Conservation (phyloP, 2,888 invertebrate genomes). For the Standfussiana lucernea region DNA sequence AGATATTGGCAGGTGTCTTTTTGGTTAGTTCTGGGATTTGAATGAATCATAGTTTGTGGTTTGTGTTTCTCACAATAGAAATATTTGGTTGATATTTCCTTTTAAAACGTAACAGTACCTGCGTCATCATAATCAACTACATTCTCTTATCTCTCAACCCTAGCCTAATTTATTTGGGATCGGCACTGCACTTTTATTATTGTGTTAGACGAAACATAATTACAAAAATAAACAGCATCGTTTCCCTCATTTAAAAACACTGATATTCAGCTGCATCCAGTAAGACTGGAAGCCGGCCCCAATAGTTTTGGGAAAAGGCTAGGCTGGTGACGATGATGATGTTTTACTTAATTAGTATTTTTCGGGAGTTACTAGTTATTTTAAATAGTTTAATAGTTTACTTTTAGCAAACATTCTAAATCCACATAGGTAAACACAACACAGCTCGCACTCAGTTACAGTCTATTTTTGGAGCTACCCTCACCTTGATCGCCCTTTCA, state of each 20-base stretch:
- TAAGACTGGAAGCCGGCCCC: neutral
- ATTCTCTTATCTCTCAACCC: neutral
- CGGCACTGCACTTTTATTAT: too few species aligned
- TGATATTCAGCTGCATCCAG: neutral
- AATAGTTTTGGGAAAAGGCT: neutral
- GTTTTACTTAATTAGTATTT: too few species aligned
- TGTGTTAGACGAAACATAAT: neutral
- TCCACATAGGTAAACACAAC: neutral
- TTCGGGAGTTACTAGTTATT: too few species aligned
- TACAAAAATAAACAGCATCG: too few species aligned
- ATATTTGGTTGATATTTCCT: slow-evolving; percentile 11
- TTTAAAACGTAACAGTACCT: neutral
- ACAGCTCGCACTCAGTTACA: slow-evolving; percentile 4
- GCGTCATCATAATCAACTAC: neutral
- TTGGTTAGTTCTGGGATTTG: slow-evolving; percentile 27
- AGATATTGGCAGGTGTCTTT: slow-evolving; percentile 56
- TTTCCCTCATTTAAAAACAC: too few species aligned
- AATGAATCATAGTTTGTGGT: slow-evolving; percentile 35
- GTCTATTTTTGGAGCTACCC: slow-evolving; percentile 47
- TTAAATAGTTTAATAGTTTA: neutral
- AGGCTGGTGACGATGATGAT: too few species aligned
- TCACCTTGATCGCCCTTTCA: slow-evolving; percentile 57
- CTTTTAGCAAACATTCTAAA: neutral
- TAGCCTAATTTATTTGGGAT: neutral
- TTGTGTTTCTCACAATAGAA: slow-evolving; percentile 27